Percentiles rank a stretch among this genome's conserved stretches.
These are phyloP conservation scores for Betta splendens DNA, from an alignment of 2,797 vertebrate species.

Conservation along the genomic window DNA sequence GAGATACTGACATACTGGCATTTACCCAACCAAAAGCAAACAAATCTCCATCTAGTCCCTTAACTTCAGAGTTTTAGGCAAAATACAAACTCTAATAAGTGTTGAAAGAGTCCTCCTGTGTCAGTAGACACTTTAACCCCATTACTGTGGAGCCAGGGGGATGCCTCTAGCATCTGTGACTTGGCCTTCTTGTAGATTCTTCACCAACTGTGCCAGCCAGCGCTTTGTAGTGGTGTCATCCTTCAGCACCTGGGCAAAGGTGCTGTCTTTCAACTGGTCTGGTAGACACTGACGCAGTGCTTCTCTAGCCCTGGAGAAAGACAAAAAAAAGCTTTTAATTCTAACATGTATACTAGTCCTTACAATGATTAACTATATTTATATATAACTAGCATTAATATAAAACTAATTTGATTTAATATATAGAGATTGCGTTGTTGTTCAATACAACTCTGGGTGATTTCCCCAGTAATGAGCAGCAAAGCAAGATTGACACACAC, in stretches of 20 bases:
- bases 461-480: not conserved
- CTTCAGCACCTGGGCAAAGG: conserved; percentile 97
- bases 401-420: too few relatives aligned
- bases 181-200: conserved; percentile 97
- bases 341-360: too few relatives aligned
- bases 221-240: conserved; percentile 99
- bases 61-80: conserved; percentile 32
- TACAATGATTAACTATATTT: too few relatives aligned
- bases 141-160: conserved; percentile 91
- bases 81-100: conserved; percentile 33
- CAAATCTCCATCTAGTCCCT: conserved; percentile 17
- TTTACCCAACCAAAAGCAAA: conserved; percentile 39
- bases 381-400: too few relatives aligned
- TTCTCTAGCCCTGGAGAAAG: conserved; percentile 90
- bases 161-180: conserved; percentile 96
- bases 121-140: not conserved
- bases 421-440: too few relatives aligned
- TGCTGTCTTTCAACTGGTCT: conserved; percentile 98
- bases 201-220: conserved; percentile 97
- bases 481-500: too few relatives aligned
- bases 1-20: conserved; percentile 4
- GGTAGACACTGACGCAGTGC: conserved; percentile 97
- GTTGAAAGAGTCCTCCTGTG: conserved; percentile 31
- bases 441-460: too few relatives aligned
- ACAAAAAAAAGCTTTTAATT: too few relatives aligned